phyloP scores from a whole-genome alignment of 1,140 invertebrate genomes.

The Macrocentrus cingulum region DNA sequence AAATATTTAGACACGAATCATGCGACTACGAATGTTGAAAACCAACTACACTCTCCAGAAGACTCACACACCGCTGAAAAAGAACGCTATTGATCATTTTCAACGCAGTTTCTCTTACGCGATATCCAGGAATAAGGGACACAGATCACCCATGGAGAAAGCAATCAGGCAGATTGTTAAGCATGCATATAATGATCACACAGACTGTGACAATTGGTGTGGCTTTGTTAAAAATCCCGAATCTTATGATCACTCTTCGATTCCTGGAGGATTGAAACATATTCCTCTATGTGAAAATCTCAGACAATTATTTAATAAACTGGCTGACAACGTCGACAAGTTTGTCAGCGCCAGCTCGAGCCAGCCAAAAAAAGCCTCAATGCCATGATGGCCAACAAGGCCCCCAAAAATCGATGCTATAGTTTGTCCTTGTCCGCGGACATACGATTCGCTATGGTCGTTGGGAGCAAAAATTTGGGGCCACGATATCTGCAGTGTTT shows the following conservation, averaged over 20 bases:
- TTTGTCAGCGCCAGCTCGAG: background rate
- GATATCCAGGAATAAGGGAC: background rate
- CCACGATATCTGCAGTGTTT: constrained; percentile 7
- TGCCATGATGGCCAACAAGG: constrained; percentile 16
- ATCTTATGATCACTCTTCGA: background rate
- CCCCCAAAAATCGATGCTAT: constrained; percentile 6
- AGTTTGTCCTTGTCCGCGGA: constrained; percentile 7
- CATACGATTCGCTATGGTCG: constrained; percentile 1
- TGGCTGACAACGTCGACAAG: background rate
- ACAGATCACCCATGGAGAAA: background rate
- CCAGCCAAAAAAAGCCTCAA: constrained; percentile 13
- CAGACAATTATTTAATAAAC: background rate
- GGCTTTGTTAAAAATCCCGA: background rate
- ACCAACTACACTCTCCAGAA: background rate
- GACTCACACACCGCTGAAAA: background rate
- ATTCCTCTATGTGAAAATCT: background rate
- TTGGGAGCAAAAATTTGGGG: constrained; percentile 18
- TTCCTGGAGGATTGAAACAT: background rate
- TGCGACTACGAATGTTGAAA: constrained; percentile 1
- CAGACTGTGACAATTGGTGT: background rate
- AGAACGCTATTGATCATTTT: constrained; percentile 1
- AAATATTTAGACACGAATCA: constrained; percentile 9
- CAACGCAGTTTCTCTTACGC: background rate
- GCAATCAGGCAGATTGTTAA: background rate
- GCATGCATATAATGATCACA: constrained; percentile 6